These are phyloP conservation scores for Virgularia gustaviana DNA, from an alignment of 92 coral and sea anemone species.

Conservation along the genomic window DNA sequence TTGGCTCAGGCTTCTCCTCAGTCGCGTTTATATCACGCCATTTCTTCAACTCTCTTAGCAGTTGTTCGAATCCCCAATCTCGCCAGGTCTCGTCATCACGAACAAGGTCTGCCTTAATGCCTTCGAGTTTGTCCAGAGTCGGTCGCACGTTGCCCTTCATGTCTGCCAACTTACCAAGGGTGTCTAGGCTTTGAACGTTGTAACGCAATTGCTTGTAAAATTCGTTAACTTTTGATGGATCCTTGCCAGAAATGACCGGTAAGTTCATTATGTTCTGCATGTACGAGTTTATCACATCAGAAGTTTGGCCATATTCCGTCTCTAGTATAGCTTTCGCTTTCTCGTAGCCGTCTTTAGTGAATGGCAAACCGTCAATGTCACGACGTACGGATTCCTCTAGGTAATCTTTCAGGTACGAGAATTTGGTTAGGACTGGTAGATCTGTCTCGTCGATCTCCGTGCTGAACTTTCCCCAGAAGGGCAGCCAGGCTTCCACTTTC, in stretches of 20 bases:
- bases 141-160: constrained; percentile 51
- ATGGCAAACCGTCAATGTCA: constrained; percentile 58
- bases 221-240: constrained; percentile 48
- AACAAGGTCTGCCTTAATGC: constrained; percentile 57
- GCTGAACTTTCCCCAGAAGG: constrained; percentile 50
- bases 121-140: constrained; percentile 49
- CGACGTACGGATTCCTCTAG: constrained; percentile 40
- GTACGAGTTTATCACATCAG: constrained; percentile 55
- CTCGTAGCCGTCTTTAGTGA: constrained; percentile 55
- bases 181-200: constrained; percentile 51
- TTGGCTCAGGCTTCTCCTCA: constrained; percentile 34
- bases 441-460: constrained; percentile 52
- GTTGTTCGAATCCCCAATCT: constrained; percentile 54
- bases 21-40: constrained; percentile 56
- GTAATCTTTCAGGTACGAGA: constrained; percentile 56
- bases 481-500: constrained; percentile 52
- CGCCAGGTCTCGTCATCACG: constrained; percentile 59
- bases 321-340: constrained; percentile 57
- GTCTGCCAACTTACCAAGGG: constrained; percentile 47
- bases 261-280: constrained; percentile 53
- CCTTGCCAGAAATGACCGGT: constrained; percentile 45
- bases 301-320: constrained; percentile 50
- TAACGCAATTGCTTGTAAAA: constrained; percentile 51
- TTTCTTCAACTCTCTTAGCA: constrained; percentile 37
- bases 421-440: constrained; percentile 52